A percentile compares a stretch with the other conserved stretches of the same genome.
These are phyloP conservation scores for Agapornis roseicollis DNA, from an alignment of 2,113 vertebrate species.

Conservation along the genomic window DNA sequence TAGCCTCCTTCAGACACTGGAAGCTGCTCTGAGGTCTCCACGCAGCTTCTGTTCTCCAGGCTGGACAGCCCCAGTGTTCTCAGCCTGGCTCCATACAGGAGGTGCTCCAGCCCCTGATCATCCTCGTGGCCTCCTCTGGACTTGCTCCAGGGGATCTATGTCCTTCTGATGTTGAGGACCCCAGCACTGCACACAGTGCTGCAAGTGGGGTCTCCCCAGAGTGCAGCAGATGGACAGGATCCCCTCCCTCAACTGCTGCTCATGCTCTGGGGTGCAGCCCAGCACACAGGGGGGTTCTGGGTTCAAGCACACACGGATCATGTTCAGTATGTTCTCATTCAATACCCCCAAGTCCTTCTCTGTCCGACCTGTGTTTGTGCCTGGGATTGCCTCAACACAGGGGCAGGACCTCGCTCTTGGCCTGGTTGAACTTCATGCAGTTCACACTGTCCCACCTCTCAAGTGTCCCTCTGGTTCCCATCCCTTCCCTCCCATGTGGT, in stretches of 20 bases:
- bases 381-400: not conserved
- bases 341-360: not conserved
- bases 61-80: no score
- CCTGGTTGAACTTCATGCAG: not conserved
- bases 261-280: not conserved
- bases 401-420: not conserved
- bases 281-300: not conserved
- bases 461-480: not conserved
- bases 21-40: no score
- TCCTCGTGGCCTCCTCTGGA: not conserved
- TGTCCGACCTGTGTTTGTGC: not conserved
- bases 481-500: not conserved
- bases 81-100: not conserved
- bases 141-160: no score
- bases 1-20: no score
- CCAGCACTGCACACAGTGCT: no score
- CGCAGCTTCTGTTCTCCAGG: no score
- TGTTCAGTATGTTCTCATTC: not conserved
- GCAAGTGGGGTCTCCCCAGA: not conserved
- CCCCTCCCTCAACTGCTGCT: not conserved
- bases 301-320: not conserved
- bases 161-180: no score
- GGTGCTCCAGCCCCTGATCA: not conserved
- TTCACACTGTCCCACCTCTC: not conserved
- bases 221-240: accelerated